These are phyloP conservation scores for Drosophila kurseongensis DNA, from an alignment of 1,140 invertebrate genomes.

Conservation along the genomic window DNA sequence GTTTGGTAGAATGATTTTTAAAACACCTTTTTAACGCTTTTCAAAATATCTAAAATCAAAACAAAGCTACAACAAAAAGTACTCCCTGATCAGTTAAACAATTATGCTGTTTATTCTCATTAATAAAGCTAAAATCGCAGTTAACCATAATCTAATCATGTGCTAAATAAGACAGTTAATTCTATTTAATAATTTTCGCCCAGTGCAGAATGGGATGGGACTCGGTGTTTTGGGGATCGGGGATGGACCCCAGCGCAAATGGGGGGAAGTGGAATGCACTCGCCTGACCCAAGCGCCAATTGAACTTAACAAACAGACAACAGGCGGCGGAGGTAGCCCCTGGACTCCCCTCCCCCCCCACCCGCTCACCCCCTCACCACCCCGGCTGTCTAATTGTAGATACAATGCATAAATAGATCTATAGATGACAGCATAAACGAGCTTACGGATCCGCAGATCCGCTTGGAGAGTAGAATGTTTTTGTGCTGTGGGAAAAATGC, in stretches of 20 bases:
- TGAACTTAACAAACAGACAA: slow-evolving; percentile 79
- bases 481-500: slow-evolving; percentile 40
- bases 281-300: slow-evolving; percentile 80
- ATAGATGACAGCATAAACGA: slow-evolving; percentile 45
- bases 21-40: no score
- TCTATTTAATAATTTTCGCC: neutral
- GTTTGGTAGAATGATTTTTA: no score
- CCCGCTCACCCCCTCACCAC: neutral
- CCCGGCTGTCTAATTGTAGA: slow-evolving; percentile 68
- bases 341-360: slow-evolving; percentile 5
- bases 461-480: slow-evolving; percentile 10
- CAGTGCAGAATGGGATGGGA: neutral
- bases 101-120: neutral
- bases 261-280: slow-evolving; percentile 74
- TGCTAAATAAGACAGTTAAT: neutral
- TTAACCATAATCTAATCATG: neutral
- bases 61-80: no score
- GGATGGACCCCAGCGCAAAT: slow-evolving; percentile 14
- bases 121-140: neutral
- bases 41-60: no score
- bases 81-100: no score
- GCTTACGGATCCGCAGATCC: slow-evolving; percentile 11
- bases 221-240: neutral
- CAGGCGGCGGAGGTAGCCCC: slow-evolving; percentile 6
- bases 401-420: slow-evolving; percentile 73